phyloP scores from a whole-genome alignment of 2,113 vertebrate genomes.

The Leuciscus idus region DNA sequence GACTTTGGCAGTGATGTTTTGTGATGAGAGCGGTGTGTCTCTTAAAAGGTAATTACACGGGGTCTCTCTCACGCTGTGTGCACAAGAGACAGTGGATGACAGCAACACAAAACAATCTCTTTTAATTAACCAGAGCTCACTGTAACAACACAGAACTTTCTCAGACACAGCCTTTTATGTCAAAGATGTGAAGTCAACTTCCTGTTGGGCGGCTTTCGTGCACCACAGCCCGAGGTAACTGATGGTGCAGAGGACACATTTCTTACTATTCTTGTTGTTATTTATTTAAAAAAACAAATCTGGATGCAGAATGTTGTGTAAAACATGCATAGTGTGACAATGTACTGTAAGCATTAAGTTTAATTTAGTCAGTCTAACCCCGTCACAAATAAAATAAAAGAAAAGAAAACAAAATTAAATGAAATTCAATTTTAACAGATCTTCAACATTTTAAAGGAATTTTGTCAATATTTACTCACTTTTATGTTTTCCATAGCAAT shows the following conservation, averaged over 20 bases:
- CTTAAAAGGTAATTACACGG: constrained; percentile 49
- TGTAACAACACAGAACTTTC: constrained; percentile 22
- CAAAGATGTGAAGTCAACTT: constrained; percentile 27
- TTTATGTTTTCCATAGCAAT: too few relatives aligned
- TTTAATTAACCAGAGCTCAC: constrained; percentile 52
- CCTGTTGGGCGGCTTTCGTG: constrained; percentile 1
- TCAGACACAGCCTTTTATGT: constrained; percentile 18
- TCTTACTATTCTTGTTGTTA: not conserved
- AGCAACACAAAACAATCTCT: constrained; percentile 43
- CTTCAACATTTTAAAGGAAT: too few relatives aligned
- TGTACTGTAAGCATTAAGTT: not conserved
- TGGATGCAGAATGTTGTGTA: not conserved
- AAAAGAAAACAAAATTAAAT: too few relatives aligned
- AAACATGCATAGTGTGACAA: not conserved
- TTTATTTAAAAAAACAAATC: not conserved
- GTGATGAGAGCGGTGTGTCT: constrained; percentile 33
- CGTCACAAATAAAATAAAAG: too few relatives aligned
- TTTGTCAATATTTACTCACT: too few relatives aligned
- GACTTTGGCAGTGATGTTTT: constrained; percentile 39
- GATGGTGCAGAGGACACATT: not conserved
- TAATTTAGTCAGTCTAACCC: not conserved
- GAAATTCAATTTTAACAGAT: too few relatives aligned
- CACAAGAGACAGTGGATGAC: constrained; percentile 47
- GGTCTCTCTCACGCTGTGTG: constrained; percentile 41
- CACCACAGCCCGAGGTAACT: not conserved